phyloP scores from a whole-genome alignment of 2,797 vertebrate genomes.

The Cyprinodon diabolis region DNA sequence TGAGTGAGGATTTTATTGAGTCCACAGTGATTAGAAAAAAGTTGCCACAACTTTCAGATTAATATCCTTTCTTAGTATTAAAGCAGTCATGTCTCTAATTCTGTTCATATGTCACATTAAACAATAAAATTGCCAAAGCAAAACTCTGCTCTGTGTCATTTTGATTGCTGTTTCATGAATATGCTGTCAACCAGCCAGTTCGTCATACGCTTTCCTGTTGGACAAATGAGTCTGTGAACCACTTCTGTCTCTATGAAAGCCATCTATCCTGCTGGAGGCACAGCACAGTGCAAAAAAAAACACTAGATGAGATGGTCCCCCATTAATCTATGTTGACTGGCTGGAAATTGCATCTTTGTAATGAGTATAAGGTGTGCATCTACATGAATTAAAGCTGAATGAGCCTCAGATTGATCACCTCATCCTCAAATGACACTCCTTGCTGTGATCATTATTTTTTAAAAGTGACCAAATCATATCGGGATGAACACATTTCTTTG shows the following conservation, averaged over 20 bases:
- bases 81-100: conserved; percentile 20
- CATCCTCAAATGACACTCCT: conserved; percentile 78
- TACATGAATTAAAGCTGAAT: conserved; percentile 90
- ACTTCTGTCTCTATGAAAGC: conserved; percentile 74
- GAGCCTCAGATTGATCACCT: conserved; percentile 84
- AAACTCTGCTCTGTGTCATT: conserved; percentile 51
- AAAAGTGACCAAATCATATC: conserved; percentile 86
- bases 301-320: conserved; percentile 75
- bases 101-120: conserved; percentile 25
- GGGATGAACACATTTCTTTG: conserved; percentile 79
- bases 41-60: not conserved
- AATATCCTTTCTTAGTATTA: conserved; percentile 5
- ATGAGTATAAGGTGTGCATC: conserved; percentile 90
- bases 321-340: conserved; percentile 87
- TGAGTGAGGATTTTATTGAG: not conserved
- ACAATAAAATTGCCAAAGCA: conserved; percentile 47
- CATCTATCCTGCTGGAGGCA: conserved; percentile 81
- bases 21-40: not conserved
- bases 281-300: conserved; percentile 73
- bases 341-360: conserved; percentile 89
- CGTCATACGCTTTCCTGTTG: conserved; percentile 77
- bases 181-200: conserved; percentile 63
- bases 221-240: conserved; percentile 71
- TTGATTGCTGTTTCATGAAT: conserved; percentile 64
- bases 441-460: conserved; percentile 83